Evolutionary conservation across 2,113 vertebrate species (phyloP).

Genomic region (Lophius piscatorius): DNA sequence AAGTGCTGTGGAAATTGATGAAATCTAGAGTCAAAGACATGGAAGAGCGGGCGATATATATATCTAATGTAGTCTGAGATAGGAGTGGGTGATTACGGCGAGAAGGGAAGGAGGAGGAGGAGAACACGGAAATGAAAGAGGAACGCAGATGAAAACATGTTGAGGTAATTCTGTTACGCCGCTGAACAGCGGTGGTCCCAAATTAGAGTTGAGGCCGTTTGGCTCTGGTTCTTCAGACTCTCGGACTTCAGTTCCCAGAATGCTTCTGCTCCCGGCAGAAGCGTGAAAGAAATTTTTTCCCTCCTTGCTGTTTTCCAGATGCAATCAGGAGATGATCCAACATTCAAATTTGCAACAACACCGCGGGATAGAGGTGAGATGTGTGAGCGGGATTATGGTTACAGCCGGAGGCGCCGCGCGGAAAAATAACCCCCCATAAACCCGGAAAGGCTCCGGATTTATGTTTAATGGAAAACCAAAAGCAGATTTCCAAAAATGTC

Average conservation of each 20-base stretch:
- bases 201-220: slow-evolving; percentile 53
- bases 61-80: slow-evolving; percentile 15
- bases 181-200: slow-evolving; percentile 22
- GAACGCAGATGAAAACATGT: slow-evolving; percentile 10
- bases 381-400: too few relatives aligned
- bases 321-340: too few relatives aligned
- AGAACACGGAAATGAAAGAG: slow-evolving; percentile 2
- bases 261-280: neutral
- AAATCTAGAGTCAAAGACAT: slow-evolving; percentile 35
- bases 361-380: too few relatives aligned
- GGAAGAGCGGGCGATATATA: slow-evolving; percentile 16
- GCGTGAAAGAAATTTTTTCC: too few relatives aligned
- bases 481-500: too few relatives aligned
- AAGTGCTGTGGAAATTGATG: slow-evolving; percentile 34
- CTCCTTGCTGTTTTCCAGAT: too few relatives aligned
- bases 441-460: too few relatives aligned
- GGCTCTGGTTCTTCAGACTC: slow-evolving; percentile 18
- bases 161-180: slow-evolving; percentile 28
- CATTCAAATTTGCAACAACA: too few relatives aligned
- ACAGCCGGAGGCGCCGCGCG: too few relatives aligned
- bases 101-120: neutral
- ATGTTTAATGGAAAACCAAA: too few relatives aligned
- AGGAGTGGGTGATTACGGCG: slow-evolving; percentile 20
- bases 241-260: too few relatives aligned
- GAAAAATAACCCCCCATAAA: too few relatives aligned